Conservation (phyloP, 2,888 invertebrate genomes). For the Heliconius cydno region DNA sequence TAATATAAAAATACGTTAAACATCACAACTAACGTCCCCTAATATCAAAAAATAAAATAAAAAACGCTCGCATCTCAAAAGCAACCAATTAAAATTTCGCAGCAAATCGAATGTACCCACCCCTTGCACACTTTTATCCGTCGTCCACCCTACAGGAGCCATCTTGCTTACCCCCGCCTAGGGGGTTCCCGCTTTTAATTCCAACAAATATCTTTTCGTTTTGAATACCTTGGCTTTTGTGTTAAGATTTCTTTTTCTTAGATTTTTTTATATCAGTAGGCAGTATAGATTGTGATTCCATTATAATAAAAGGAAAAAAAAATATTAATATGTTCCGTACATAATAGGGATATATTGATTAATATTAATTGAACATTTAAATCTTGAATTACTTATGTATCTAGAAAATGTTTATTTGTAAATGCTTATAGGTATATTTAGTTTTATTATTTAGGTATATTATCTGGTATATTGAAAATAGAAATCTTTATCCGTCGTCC, state of each 20-base stretch:
- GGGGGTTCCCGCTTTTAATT: slow-evolving; percentile 81
- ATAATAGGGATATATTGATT: no score
- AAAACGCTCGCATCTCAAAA: slow-evolving; percentile 20
- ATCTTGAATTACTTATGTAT: no score
- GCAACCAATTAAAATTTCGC: slow-evolving; percentile 49
- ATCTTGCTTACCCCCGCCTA: slow-evolving; percentile 76
- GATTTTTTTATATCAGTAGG: slow-evolving; percentile 39
- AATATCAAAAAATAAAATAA: slow-evolving; percentile 12
- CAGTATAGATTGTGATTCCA: neutral
- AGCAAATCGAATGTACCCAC: slow-evolving; percentile 71
- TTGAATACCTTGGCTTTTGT: slow-evolving; percentile 76
- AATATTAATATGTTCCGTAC: no score
- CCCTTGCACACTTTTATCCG: slow-evolving; percentile 81
- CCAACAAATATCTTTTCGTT: slow-evolving; percentile 81
- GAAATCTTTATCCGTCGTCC: slow-evolving; percentile 78
- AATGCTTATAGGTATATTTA: neutral
- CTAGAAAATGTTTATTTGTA: neutral
- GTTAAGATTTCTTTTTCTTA: slow-evolving; percentile 70
- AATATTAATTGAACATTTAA: no score
- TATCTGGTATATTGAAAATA: neutral
- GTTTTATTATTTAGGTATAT: neutral
- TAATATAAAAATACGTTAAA: neutral
- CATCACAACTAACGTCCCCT: slow-evolving; percentile 2
- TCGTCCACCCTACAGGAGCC: slow-evolving; percentile 82
- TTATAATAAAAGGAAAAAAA: no score